Base-by-base conservation (phyloP, 2,113 vertebrate species). In the Litocranius walleri region DNA sequence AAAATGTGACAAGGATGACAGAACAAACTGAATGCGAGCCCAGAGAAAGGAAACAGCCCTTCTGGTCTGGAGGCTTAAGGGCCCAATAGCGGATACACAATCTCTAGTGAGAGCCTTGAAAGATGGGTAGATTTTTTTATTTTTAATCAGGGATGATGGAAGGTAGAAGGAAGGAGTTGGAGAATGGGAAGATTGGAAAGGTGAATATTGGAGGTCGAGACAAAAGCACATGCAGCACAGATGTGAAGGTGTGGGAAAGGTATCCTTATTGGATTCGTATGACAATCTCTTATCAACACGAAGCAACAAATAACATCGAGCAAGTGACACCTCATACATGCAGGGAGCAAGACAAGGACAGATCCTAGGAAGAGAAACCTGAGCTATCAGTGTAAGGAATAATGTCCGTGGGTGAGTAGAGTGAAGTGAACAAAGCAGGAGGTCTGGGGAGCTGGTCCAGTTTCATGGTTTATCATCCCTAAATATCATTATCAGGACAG, bases 81-180 rank as follows among this genome's bases (percentile, higher is more conserved):
- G 3, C 33, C 59, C 14, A 36, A 9, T 17, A 48, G 19, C 25
- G 0, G 30, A 30, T 12, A 21, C 17, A 52, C 3, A 30, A 9
- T 62, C 43, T 52, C 14, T 43, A 95, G 17, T 13, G 78, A 19
- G 74, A 80, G 7, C 16, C 2, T 93, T 91, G n/a, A 92, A 84
- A 81, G 57, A 64, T 25, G 14, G n/a, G 17, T 33, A 85, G 67
- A 54, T 40, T 94, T 89, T 89, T 50, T 81, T 14, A 59, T 48
- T 92, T 93, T 95, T 57, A 88, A 43, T 33, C 82, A 48, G 33
- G 64, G 43, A 12, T 61, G 57, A 61, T 15, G 17, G 15, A 11
- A 13, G 36, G 7, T 4, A 7, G 11, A 25, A 59, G 36, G 9
- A 43, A 62, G 3, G 29, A 1, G 15, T 0, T 43, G 10, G 52